Evolutionary conservation across 2,888 invertebrate species (phyloP), one percentile per base, ranked within the genome.

Genomic region (Temnothorax unifasciatus): DNA sequence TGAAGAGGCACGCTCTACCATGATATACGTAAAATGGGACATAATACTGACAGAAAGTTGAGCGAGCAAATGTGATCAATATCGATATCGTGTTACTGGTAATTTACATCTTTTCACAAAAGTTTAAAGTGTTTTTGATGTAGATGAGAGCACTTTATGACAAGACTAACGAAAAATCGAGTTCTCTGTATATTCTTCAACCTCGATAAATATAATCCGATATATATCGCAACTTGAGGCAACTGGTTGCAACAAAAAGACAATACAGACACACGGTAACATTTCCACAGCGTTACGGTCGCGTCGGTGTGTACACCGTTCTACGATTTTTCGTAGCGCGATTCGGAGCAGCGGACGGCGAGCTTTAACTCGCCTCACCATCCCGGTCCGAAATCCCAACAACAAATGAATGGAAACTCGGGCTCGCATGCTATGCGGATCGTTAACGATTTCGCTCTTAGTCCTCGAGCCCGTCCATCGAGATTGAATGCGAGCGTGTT

Each of bases 361-460:
- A 5, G 52, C 25, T 64, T 44, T 34, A 71, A 69, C 47, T 11
- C 73, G 13, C 2, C 71, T 8, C 47, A 8, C 29, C 13, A 13
- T n/a, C 50, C 3, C 38, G 63, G 2, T 69, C 44, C 21, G 11
- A 47, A 69, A 71, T 79, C 71, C 79, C 38, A 47, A 47, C 57
- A 25, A 79, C 73, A 59, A 79, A 79, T 59, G 59, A 61, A 73
- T 81, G 38, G 79, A 73, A 81, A 73, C 79, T 73, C 73, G 6
- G 29, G 9, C 25, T 52, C 21, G 34, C 59, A 79, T 57, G 73
- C 79, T 71, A 59, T 13, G n/a, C 69, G 79, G 79, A 59, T 73
- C 59, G 73, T 73, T 81, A 73, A 73, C 73, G 59, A 81, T 59
- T 81, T 81, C 25, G 38, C 73, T 50, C 34, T 47, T 6, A 13